Evolutionary conservation across 2,888 invertebrate species (phyloP).

Genomic region (Graphium colonna): DNA sequence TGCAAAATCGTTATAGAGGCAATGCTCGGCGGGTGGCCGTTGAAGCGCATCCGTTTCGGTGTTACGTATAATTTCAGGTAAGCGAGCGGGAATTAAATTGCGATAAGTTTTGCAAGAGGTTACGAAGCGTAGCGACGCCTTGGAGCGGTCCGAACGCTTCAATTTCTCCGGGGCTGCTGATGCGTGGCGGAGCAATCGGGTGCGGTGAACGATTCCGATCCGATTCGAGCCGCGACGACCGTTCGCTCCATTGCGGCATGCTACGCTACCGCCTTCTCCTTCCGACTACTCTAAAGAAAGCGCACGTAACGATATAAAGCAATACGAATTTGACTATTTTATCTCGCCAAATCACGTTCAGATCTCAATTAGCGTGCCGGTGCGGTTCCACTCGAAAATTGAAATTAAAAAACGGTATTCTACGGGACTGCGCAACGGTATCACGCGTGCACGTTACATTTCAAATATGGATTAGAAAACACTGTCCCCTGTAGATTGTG

Average conservation of each 20-base stretch:
- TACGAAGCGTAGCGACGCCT: constrained; percentile 47
- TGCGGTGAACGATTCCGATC: constrained; percentile 71
- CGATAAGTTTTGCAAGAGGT: constrained; percentile 69
- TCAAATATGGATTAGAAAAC: constrained; percentile 9
- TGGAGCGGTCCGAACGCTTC: constrained; percentile 65
- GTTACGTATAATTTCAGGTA: constrained; percentile 52
- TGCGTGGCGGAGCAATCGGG: constrained; percentile 74
- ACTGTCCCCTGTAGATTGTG: constrained; percentile 28
- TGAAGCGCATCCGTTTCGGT: constrained; percentile 53
- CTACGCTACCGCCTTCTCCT: constrained; percentile 49
- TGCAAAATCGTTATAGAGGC: constrained; percentile 1
- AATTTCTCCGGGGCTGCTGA: constrained; percentile 70
- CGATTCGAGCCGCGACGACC: constrained; percentile 63
- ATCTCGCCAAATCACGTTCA: constrained; percentile 22
- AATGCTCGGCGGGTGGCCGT: constrained; percentile 32
- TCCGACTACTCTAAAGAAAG: constrained; percentile 55
- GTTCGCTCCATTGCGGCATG: constrained; percentile 59
- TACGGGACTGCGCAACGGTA: neutral
- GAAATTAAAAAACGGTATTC: neutral
- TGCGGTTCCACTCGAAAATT: neutral
- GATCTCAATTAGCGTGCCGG: neutral
- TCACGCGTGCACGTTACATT: constrained; percentile 2
- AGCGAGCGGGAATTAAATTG: constrained; percentile 53
- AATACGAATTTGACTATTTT: constrained; percentile 26
- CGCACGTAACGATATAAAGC: constrained; percentile 25